These are phyloP conservation scores for Hirtodrosophila histrioides DNA, from an alignment of 2,888 invertebrate species.

Conservation along the genomic window DNA sequence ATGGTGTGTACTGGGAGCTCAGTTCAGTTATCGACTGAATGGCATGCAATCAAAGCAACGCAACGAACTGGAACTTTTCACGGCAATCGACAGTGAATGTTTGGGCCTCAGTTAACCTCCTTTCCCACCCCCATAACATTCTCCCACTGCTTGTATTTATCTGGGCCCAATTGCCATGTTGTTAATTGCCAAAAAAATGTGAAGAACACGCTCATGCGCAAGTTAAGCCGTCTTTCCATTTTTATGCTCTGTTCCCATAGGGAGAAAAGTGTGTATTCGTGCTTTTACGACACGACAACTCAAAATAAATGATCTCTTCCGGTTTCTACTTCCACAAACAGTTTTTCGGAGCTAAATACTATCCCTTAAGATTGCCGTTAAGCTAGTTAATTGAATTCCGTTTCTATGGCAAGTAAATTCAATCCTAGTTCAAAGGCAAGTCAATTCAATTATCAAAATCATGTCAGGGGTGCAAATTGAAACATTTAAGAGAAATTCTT, in stretches of 20 bases:
- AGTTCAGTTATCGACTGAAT: conserved; percentile 42
- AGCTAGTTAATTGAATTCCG: too few species aligned
- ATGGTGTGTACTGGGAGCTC: conserved; percentile 16
- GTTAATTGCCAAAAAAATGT: conserved; percentile 64
- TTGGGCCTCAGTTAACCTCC: conserved; percentile 8
- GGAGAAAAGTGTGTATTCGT: too few species aligned
- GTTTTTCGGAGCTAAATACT: too few species aligned
- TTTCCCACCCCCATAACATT: background rate
- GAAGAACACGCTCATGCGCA: conserved; percentile 32
- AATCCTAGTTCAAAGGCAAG: too few species aligned
- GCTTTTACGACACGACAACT: too few species aligned
- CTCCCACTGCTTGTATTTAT: conserved; percentile 28
- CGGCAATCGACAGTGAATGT: conserved; percentile 16
- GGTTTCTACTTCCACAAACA: too few species aligned
- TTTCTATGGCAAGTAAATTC: too few species aligned
- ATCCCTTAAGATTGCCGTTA: too few species aligned
- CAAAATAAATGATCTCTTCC: too few species aligned
- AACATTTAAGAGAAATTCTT: too few species aligned
- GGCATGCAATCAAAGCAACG: conserved; percentile 53
- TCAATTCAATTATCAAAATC: too few species aligned
- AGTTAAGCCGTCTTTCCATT: conserved; percentile 40
- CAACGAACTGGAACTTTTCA: conserved; percentile 58
- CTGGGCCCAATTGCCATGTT: conserved; percentile 52
- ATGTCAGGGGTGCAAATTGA: too few species aligned
- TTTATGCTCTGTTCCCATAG: conserved; percentile 3